These are phyloP conservation scores for Lasioglossum zephyrum DNA, from an alignment of 2,888 invertebrate species.

Conservation along the genomic window DNA sequence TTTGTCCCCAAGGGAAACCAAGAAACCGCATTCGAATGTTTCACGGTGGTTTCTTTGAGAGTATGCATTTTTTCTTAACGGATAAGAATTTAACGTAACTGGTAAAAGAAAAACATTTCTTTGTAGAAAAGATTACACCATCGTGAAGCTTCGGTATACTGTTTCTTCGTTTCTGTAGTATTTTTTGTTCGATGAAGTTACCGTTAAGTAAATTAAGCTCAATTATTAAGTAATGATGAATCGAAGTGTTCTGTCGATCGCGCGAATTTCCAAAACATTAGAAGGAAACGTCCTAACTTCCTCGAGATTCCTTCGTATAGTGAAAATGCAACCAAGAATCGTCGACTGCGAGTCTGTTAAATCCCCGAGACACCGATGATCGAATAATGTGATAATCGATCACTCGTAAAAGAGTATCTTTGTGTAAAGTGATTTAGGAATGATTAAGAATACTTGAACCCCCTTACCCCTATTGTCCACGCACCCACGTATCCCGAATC, in stretches of 20 bases:
- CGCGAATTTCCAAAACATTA: slow-evolving; percentile 19
- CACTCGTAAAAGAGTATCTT: slow-evolving; percentile 48
- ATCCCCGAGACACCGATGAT: slow-evolving; percentile 48
- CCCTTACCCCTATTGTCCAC: background rate
- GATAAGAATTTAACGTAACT: background rate
- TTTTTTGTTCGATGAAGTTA: background rate
- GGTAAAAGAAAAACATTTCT: background rate
- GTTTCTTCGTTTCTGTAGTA: slow-evolving; percentile 37
- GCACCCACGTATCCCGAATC: background rate
- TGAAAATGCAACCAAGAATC: slow-evolving; percentile 3
- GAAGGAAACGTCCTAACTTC: slow-evolving; percentile 28
- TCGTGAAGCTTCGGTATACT: slow-evolving; percentile 15
- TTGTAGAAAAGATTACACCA: background rate
- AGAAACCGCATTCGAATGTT: slow-evolving; percentile 29
- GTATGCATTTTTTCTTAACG: slow-evolving; percentile 29
- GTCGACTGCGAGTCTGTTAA: slow-evolving; percentile 7
- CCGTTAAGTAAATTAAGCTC: slow-evolving; percentile 10
- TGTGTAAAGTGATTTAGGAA: slow-evolving; percentile 49
- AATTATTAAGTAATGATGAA: background rate
- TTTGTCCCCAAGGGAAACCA: background rate
- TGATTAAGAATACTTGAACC: slow-evolving; percentile 38
- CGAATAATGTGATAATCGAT: slow-evolving; percentile 71
- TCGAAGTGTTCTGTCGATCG: background rate
- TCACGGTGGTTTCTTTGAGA: background rate
- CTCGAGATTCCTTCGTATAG: slow-evolving; percentile 34